These are phyloP conservation scores for Aphrocallistes beatrix DNA, from an alignment of 37 sponge, comb jelly and placozoan species.

Conservation along the genomic window DNA sequence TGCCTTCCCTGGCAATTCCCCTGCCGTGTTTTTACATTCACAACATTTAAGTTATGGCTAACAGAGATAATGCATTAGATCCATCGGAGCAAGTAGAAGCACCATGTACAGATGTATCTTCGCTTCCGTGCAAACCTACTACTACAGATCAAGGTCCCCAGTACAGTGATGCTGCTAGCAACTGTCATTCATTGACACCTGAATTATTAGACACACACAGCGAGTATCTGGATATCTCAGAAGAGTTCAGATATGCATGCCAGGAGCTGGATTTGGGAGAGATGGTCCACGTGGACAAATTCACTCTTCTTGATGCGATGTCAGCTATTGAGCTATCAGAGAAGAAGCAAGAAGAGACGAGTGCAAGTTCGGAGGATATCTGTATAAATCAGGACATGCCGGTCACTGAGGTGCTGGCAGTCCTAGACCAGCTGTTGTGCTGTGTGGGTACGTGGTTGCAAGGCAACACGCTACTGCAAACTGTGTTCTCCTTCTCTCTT, in stretches of 20 bases:
- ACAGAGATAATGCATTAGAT: no score
- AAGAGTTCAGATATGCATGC: slow-evolving; percentile 25
- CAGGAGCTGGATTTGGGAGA: slow-evolving; percentile 34
- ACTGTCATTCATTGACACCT: no score
- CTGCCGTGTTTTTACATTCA: no score
- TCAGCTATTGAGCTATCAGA: slow-evolving; percentile 91
- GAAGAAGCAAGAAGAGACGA: slow-evolving; percentile 79
- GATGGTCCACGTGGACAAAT: slow-evolving; percentile 57
- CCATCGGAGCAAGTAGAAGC: no score
- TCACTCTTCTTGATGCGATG: slow-evolving; percentile 92
- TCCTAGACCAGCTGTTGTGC: slow-evolving; percentile 76
- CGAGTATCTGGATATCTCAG: slow-evolving; percentile 35
- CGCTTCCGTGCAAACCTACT: no score
- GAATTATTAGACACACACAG: no score
- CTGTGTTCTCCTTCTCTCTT: slow-evolving; percentile 85
- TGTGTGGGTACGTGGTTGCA: slow-evolving; percentile 85
- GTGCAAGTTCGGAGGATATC: slow-evolving; percentile 30
- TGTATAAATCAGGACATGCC: slow-evolving; percentile 40
- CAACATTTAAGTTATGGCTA: no score
- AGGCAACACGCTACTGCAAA: slow-evolving; percentile 90
- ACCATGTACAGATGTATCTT: no score
- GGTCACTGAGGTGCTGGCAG: slow-evolving; percentile 53
- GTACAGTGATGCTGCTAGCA: no score
- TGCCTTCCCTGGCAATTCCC: no score
- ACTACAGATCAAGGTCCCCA: no score